These are phyloP conservation scores for Dendrocincla tyrannina DNA, from an alignment of 2,797 vertebrate species.

Conservation along the genomic window DNA sequence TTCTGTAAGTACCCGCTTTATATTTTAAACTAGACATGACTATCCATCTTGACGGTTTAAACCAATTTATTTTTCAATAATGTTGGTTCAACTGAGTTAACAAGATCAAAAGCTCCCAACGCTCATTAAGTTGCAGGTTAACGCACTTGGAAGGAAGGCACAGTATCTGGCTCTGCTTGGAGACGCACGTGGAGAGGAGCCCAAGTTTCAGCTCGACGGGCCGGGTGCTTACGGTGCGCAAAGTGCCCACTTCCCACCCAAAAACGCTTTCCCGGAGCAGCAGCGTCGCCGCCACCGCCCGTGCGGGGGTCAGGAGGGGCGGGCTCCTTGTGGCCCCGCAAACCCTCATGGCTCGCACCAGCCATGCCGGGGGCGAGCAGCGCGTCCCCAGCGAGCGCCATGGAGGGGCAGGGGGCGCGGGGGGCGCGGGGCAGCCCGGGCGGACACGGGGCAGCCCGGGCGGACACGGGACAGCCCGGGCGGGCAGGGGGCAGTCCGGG, in stretches of 20 bases:
- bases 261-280: neutral
- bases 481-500: no score
- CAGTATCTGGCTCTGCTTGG: neutral
- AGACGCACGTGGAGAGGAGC: rapidly evolving
- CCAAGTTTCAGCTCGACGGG: rapidly evolving
- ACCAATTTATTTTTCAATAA: slow-evolving; percentile 2
- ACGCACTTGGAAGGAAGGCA: neutral
- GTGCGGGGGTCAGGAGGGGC: rapidly evolving
- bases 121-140: neutral
- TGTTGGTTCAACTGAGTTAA: neutral
- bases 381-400: neutral
- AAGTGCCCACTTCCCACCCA: neutral
- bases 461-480: no score
- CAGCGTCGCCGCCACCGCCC: neutral
- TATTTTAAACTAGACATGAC: neutral
- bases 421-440: neutral
- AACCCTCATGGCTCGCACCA: rapidly evolving
- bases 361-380: neutral
- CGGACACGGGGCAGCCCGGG: neutral
- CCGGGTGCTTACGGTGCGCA: rapidly evolving
- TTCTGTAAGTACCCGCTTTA: neutral
- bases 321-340: rapidly evolving
- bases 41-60: neutral
- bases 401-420: rapidly evolving
- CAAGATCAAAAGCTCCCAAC: neutral